Percentiles rank a stretch among this genome's conserved stretches.
Conservation (phyloP, 2,888 invertebrate genomes). For the Panzeria rudis region DNA sequence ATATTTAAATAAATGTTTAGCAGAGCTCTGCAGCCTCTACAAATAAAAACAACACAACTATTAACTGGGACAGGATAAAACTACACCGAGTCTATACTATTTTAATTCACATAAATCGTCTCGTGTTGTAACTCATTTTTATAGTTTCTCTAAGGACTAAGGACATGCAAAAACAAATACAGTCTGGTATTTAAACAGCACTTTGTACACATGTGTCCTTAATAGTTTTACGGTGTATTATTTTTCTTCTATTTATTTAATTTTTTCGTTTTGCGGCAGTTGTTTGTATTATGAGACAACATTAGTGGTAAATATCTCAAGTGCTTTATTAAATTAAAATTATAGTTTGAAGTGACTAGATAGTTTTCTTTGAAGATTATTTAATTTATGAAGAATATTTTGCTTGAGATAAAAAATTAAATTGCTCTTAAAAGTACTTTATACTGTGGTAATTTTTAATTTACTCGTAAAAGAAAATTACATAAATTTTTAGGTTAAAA, state of each 20-base stretch:
- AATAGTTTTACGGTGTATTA: not conserved
- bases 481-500: too few species aligned
- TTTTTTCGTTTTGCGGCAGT: not conserved
- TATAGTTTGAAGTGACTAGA: not conserved
- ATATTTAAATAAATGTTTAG: conserved; percentile 16
- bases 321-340: not conserved
- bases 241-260: not conserved
- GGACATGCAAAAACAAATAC: not conserved
- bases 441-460: too few species aligned
- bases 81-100: not conserved
- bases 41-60: not conserved
- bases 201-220: not conserved
- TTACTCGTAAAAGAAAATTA: too few species aligned
- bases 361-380: not conserved
- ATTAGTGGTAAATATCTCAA: conserved; percentile 4
- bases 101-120: conserved; percentile 5
- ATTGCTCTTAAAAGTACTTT: not conserved
- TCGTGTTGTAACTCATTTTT: conserved; percentile 7
- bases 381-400: conserved; percentile 5
- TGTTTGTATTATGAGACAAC: not conserved
- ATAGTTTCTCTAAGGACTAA: conserved; percentile 9
- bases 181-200: not conserved
- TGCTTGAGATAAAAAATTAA: not conserved
- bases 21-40: not conserved
- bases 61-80: not conserved